Conservation (phyloP, 2,113 vertebrate genomes). For the Lasiurus borealis region DNA sequence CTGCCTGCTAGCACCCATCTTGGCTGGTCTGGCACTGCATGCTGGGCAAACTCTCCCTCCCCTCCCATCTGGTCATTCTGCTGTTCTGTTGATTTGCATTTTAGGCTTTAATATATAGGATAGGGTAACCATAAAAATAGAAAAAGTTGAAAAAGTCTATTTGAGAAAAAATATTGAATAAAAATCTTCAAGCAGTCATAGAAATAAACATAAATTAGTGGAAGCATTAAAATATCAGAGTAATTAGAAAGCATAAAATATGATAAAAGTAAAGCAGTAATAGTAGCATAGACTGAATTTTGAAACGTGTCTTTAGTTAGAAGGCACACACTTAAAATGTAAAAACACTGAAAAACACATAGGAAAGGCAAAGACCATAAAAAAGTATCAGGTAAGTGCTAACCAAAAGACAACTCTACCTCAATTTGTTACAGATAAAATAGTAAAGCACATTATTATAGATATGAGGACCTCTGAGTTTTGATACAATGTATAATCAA, state of each 20-base stretch:
- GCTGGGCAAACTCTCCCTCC: too few relatives aligned
- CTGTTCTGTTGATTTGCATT: too few relatives aligned
- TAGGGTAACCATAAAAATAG: not conserved
- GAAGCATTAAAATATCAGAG: not conserved
- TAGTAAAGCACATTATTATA: not conserved
- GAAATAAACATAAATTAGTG: not conserved
- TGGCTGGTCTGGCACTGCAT: too few relatives aligned
- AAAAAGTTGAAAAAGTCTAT: not conserved
- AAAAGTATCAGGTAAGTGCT: not conserved
- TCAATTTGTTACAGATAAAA: not conserved
- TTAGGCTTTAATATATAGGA: too few relatives aligned
- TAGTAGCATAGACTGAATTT: not conserved
- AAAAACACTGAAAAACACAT: not conserved
- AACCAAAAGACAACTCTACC: not conserved
- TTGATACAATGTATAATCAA: not conserved
- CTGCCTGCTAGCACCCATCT: too few relatives aligned
- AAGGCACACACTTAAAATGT: not conserved
- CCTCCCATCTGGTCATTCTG: too few relatives aligned
- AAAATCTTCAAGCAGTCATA: not conserved
- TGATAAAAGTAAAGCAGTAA: not conserved
- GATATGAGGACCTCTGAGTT: not conserved
- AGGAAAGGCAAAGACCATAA: not conserved
- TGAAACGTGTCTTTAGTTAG: not conserved
- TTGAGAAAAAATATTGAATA: not conserved
- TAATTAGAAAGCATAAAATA: conserved; percentile 14